A percentile compares a stretch with the other conserved stretches of the same genome.
phyloP scores from a whole-genome alignment of 2,797 vertebrate genomes.

The Glossophaga mutica region DNA sequence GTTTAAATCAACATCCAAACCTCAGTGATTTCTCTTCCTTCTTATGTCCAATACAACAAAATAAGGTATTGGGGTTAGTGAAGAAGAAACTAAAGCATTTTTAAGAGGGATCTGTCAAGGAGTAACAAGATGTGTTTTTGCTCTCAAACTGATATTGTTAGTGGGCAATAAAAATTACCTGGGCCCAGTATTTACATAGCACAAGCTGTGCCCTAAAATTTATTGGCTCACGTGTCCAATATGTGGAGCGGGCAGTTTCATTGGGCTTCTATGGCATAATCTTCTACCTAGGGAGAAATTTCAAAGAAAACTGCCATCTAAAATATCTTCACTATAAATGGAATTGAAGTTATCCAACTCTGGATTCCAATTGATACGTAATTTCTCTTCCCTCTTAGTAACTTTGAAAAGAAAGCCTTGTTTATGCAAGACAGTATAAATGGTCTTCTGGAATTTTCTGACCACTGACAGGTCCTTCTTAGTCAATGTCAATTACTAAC shows the following conservation, averaged over 20 bases:
- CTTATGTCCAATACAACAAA: not conserved
- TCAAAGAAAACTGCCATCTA: not conserved
- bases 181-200: not conserved
- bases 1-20: constrained; percentile 59
- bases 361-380: not conserved
- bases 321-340: constrained; percentile 5
- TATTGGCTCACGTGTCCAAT: not conserved
- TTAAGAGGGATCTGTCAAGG: not conserved
- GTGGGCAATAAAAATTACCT: not conserved
- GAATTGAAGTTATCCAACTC: not conserved
- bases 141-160: not conserved
- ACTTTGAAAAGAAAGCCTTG: not conserved
- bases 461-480: not conserved
- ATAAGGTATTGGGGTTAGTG: not conserved
- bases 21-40: not conserved
- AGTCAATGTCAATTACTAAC: not conserved
- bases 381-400: not conserved
- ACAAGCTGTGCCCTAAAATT: not conserved
- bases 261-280: not conserved
- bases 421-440: not conserved
- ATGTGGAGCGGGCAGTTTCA: not conserved
- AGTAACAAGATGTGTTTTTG: not conserved
- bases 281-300: not conserved
- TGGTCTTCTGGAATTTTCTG: not conserved
- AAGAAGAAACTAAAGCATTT: constrained; percentile 21